These are phyloP conservation scores for Pomatorhinus ruficollis DNA, from an alignment of 2,113 vertebrate species.

Conservation along the genomic window DNA sequence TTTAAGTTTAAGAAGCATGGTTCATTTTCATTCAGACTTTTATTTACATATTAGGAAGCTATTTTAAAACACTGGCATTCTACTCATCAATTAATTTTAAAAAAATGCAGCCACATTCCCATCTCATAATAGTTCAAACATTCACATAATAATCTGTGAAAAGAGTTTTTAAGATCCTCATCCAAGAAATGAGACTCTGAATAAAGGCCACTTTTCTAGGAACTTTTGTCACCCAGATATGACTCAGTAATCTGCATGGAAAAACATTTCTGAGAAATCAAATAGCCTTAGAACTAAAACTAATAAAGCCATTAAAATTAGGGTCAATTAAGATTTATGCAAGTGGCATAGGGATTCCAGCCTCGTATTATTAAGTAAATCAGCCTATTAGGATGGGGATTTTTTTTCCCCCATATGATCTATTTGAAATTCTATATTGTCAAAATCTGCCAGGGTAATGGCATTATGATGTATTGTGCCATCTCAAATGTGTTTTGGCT, in stretches of 20 bases:
- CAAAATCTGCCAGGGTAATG: neutral
- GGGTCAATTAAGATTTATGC: neutral
- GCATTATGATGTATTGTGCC: neutral
- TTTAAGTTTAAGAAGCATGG: neutral
- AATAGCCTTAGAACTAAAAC: neutral
- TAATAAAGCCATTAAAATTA: conserved; percentile 12
- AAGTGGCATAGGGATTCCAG: neutral
- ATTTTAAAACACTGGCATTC: neutral
- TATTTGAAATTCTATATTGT: neutral
- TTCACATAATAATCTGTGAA: neutral
- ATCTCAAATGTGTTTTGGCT: neutral
- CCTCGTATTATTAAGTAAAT: neutral
- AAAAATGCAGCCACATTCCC: neutral
- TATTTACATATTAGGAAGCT: neutral
- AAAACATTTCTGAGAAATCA: conserved; percentile 25
- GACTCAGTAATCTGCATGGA: neutral
- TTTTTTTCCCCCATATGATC: neutral
- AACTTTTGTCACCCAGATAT: neutral
- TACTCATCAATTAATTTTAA: neutral
- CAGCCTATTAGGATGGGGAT: neutral
- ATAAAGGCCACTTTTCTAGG: neutral
- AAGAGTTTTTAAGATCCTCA: neutral
- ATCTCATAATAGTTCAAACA: neutral
- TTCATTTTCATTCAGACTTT: neutral
- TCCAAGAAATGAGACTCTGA: neutral